These are phyloP conservation scores for Allobates femoralis DNA, from an alignment of 2,797 vertebrate species.

Conservation along the genomic window DNA sequence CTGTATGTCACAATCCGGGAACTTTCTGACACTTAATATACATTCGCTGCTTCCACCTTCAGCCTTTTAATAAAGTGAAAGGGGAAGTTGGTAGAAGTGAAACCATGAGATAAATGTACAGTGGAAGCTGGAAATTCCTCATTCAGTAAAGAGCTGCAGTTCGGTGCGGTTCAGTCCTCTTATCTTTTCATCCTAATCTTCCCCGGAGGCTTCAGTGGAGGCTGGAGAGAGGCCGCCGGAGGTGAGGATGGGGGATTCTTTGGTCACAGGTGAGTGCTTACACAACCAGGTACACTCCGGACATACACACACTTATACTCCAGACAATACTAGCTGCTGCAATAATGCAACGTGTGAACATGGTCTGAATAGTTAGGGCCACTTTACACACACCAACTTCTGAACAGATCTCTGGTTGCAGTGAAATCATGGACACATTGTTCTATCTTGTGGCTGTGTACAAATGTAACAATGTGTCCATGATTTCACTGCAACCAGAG, in stretches of 20 bases:
- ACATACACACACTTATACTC: no score
- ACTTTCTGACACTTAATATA: no score
- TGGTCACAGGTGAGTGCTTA: slow-evolving; percentile 4
- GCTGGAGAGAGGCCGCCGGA: background rate
- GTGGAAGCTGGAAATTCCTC: slow-evolving; percentile 33
- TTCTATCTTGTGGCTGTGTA: no score
- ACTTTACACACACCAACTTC: no score
- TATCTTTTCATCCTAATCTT: background rate
- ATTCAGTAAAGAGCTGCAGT: background rate
- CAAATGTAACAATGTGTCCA: no score
- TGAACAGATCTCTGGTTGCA: no score
- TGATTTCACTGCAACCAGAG: no score
- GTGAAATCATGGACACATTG: no score
- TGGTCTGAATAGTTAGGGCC: no score
- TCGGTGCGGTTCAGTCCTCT: background rate
- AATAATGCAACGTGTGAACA: no score
- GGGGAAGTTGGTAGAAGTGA: slow-evolving; percentile 25
- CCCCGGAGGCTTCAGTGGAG: background rate
- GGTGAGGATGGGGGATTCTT: background rate
- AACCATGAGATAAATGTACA: background rate
- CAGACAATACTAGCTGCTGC: background rate
- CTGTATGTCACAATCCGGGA: no score
- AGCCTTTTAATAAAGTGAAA: slow-evolving; percentile 15
- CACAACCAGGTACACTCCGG: background rate
- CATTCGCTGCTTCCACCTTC: background rate